Base-by-base conservation (phyloP, 1,140 invertebrate genomes). In the Leptinotarsa lineolata region DNA sequence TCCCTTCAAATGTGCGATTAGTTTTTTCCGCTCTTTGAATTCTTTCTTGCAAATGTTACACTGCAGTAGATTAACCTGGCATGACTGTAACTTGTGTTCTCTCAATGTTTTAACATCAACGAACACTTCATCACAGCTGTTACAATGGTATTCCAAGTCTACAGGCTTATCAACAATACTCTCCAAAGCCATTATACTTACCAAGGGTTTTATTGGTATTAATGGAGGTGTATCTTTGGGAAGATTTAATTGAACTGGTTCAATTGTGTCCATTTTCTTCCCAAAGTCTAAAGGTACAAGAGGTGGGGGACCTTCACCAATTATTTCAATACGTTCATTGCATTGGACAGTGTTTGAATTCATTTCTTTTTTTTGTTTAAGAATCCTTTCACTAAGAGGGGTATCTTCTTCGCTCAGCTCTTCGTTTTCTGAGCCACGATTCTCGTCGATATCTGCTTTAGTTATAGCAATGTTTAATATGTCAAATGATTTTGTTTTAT, bases 21-120 rank as follows among this genome's bases (percentile, higher is more conserved):
- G 60, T 48, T 77, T 75, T 46, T 81, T 80, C 1, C 76, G 66
- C 48, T 82, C 81, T 54, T 75, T 74, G 54, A 80, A 82, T 73
- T 78, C 76, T 61, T 81, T 82, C 61, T 72, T 74, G 64, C 81
- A 82, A 24, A 82, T 79, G 65, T 77, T 82, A 64, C 81, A 82
- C 54, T 79, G 72, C 48, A 81, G 70, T 15, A 21, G 18, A 24
- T 75, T 77, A n/a, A 68, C 45, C 69, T 77, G 73, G 64, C 77
- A 76, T n/a, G 21, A 46, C 18, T 70, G 72, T 22, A 70, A 44
- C 15, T 74, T 76, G 66, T 80, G 79, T 21, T 79, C 68, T 76
- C 77, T 81, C 15, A 81, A 72, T 8, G 46, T 71, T 22, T 30
- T 21, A 5, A 77, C 44, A 18, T 72, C 70, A 45, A 66, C 59